A percentile compares a stretch with the other conserved stretches of the same genome.
Conservation (phyloP, 2,797 vertebrate genomes). For the Acipenser transmontanus region DNA sequence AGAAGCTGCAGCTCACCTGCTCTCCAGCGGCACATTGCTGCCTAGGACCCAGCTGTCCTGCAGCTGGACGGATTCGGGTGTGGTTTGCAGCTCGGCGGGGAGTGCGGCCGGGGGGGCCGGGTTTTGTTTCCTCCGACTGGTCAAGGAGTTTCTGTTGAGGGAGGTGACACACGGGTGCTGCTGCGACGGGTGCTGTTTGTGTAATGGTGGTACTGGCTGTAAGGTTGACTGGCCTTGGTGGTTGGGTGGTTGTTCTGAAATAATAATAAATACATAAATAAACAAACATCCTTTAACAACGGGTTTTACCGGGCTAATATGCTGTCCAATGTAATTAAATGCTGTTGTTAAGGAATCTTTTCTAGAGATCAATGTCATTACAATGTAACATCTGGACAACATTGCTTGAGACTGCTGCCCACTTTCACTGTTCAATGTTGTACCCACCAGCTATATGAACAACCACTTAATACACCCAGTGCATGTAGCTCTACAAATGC, state of each 20-base stretch:
- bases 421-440: constrained; percentile 19
- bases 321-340: constrained; percentile 27
- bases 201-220: constrained; percentile 82
- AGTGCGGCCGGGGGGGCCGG: constrained; percentile 88
- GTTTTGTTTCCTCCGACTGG: constrained; percentile 92
- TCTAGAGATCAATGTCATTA: constrained; percentile 22
- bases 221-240: constrained; percentile 84
- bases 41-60: constrained; percentile 99
- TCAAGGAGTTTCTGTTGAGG: constrained; percentile 91
- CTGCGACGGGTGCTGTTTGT: constrained; percentile 74
- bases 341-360: constrained; percentile 26
- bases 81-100: constrained; percentile 96
- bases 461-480: neutral
- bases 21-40: constrained; percentile 98
- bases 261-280: constrained; percentile 20
- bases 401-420: constrained; percentile 28
- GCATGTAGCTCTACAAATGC: neutral
- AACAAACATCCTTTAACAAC: too few relatives aligned
- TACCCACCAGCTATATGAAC: constrained; percentile 19
- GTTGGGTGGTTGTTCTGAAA: constrained; percentile 77
- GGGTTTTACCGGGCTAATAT: neutral
- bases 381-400: constrained; percentile 35
- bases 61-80: constrained; percentile 99
- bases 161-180: constrained; percentile 90
- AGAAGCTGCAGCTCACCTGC: constrained; percentile 69